Evolutionary conservation across 2,888 invertebrate species (phyloP).

Genomic region (Brachyptera putata): DNA sequence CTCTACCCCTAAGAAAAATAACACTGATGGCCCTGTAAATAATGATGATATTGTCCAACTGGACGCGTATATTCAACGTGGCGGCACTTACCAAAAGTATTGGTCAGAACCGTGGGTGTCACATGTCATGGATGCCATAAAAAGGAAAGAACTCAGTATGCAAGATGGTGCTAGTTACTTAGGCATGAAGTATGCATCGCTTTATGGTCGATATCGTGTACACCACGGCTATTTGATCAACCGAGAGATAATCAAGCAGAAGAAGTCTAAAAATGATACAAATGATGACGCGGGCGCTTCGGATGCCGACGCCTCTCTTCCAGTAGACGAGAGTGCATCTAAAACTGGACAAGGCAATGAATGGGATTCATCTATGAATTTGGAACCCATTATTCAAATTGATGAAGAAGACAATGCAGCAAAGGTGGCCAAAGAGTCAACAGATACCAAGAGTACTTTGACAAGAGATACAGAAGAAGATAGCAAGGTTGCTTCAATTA

Average conservation of each 20-base stretch:
- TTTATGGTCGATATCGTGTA: slow-evolving; percentile 4
- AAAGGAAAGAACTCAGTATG: background rate
- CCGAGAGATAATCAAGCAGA: too few relatives aligned
- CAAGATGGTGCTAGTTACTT: slow-evolving; percentile 1
- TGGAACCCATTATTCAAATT: background rate
- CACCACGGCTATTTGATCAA: slow-evolving; percentile 6
- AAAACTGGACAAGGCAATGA: too few relatives aligned
- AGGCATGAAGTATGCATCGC: slow-evolving; percentile 2
- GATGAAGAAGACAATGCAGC: background rate
- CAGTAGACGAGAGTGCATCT: too few relatives aligned
- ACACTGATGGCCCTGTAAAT: too few relatives aligned
- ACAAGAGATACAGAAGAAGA: too few relatives aligned
- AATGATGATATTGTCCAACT: background rate
- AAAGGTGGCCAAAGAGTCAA: too few relatives aligned
- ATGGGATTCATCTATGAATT: background rate
- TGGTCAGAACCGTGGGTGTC: slow-evolving; percentile 1
- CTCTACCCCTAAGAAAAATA: too few relatives aligned
- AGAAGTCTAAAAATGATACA: too few relatives aligned
- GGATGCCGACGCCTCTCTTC: too few relatives aligned
- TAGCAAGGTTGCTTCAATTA: too few relatives aligned
- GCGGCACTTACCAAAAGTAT: background rate
- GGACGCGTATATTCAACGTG: background rate
- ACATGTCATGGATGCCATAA: slow-evolving; percentile 10
- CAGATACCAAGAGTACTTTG: too few relatives aligned
- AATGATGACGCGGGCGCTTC: too few relatives aligned